Evolutionary conservation across 1,140 invertebrate species (phyloP), one percentile per base, ranked within the genome.

Genomic region (Heliconius eleuchia): DNA sequence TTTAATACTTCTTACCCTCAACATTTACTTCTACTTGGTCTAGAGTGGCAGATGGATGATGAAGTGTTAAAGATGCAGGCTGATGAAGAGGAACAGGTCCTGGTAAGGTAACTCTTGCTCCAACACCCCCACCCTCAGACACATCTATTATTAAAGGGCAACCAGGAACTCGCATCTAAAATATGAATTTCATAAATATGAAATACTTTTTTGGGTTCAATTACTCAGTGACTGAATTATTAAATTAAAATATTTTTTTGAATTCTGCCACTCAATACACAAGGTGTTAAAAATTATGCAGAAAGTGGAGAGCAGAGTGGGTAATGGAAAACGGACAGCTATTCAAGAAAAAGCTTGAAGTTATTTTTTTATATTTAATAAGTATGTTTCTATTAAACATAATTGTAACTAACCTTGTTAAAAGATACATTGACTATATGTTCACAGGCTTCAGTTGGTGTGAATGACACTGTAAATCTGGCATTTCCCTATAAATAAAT

Each of bases 351-450:
- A 52, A 52, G 5, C 6, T 52, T 18, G 5, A 52, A 52, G 5
- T 6, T 19, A 52, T 4, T 19, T 19, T 52, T 19, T 52, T 52
- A 3, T 18, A 5, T 52, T 18, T 19, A 5, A 7, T 52, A 19
- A 19, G 16, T 19, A 23, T 57, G 23, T 66, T 27, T 27, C 11
- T 60, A 4, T 60, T 60, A 60, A 60, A 60, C 42, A 27, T 23
- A 66, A n/a, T 57, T 66, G 9, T 66, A 66, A 30, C 79, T 95
- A 88, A 95, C 96, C 92, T 99, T 99, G 94, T 99, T 99, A 94
- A 99, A 99, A 42, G 98, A 98, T 18, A 99, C 98, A 91, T 98
- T 98, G 82, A 99, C 98, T 52, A 98, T 96, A 93, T 99, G 99
- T 92, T 99, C 98, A 87, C 97, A 97, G 30, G 98, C 96, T 94